Conservation (phyloP, 1,140 invertebrate species). For the Saccostrea glomerata region DNA sequence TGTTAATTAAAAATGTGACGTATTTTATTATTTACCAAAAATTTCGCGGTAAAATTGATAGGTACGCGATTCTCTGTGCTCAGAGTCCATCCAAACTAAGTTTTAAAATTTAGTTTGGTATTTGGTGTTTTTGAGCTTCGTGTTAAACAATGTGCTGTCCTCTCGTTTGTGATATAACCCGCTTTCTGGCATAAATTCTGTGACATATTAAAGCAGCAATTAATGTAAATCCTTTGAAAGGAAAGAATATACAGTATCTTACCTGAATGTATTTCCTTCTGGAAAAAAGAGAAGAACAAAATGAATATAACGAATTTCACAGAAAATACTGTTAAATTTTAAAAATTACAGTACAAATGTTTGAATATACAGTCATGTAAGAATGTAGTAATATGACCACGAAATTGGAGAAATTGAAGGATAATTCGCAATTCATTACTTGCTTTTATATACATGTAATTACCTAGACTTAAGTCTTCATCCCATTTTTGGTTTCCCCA, state of each 20-base stretch:
- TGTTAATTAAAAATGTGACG: too few relatives aligned
- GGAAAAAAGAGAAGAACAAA: constrained; percentile 45
- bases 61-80: too few relatives aligned
- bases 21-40: too few relatives aligned
- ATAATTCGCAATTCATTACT: background rate
- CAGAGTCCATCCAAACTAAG: too few relatives aligned
- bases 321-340: too few relatives aligned
- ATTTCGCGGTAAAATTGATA: too few relatives aligned
- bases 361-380: background rate
- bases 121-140: too few relatives aligned
- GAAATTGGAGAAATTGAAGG: background rate
- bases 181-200: background rate
- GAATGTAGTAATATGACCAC: background rate
- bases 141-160: too few relatives aligned
- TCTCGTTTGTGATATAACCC: too few relatives aligned
- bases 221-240: background rate
- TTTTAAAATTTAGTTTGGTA: too few relatives aligned
- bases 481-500: constrained; percentile 71
- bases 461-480: constrained; percentile 64
- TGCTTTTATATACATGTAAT: constrained; percentile 37
- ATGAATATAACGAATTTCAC: too few relatives aligned
- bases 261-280: constrained; percentile 15
- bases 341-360: background rate
- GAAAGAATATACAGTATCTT: background rate
- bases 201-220: background rate